Conservation (phyloP, 2,113 vertebrate genomes). For the Vidua macroura region DNA sequence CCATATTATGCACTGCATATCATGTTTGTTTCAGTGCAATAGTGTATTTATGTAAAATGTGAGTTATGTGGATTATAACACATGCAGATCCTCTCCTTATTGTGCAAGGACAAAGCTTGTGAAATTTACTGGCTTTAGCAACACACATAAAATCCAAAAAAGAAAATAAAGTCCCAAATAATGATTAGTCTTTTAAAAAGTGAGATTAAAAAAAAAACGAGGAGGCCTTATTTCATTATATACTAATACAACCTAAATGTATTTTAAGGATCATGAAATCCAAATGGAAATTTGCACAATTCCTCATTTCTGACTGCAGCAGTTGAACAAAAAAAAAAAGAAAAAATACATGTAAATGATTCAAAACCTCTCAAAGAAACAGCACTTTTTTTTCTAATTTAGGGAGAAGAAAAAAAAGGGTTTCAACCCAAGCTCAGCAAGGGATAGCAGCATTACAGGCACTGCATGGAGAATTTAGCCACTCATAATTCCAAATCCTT, state of each 20-base stretch:
- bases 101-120: background rate
- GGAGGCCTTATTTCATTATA: background rate
- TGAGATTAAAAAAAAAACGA: background rate
- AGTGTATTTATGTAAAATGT: background rate
- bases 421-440: constrained; percentile 57
- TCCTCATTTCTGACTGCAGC: constrained; percentile 11
- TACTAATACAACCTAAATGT: background rate
- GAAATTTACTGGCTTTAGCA: background rate
- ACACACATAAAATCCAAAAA: background rate
- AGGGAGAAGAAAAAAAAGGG: background rate
- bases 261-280: constrained; percentile 47
- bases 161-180: background rate
- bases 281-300: constrained; percentile 50
- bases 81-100: background rate
- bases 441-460: constrained; percentile 56
- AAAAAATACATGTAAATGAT: background rate
- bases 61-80: background rate
- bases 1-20: background rate
- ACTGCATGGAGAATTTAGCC: constrained; percentile 34
- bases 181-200: background rate
- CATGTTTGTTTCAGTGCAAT: constrained; percentile 43
- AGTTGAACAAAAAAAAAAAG: background rate
- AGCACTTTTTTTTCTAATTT: constrained; percentile 14
- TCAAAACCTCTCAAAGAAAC: constrained; percentile 28
- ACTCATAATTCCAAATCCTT: constrained; percentile 65